These are phyloP conservation scores for Cercopithecus mona DNA, from an alignment of 2,113 vertebrate genomes.

Conservation along the genomic window DNA sequence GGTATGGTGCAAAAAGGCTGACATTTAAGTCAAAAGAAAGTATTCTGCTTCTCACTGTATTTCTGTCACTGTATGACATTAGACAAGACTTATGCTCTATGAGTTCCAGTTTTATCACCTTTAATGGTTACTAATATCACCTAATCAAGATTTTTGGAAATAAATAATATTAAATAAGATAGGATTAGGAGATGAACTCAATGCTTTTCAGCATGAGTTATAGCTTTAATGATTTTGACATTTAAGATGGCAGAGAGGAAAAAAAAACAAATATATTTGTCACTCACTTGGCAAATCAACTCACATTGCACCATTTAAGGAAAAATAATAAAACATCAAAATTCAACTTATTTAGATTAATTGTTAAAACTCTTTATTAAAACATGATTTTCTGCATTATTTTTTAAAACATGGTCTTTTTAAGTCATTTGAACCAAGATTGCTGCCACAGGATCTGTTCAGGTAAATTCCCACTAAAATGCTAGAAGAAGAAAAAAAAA, in stretches of 20 bases:
- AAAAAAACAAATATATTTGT: not conserved
- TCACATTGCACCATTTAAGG: not conserved
- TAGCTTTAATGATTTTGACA: not conserved
- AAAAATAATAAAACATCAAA: not conserved
- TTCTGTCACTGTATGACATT: not conserved
- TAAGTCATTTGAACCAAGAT: not conserved
- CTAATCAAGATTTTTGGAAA: not conserved
- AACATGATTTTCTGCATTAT: not conserved
- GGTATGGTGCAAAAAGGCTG: not conserved
- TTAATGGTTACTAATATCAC: not conserved
- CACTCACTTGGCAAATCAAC: not conserved
- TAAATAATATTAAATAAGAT: not conserved
- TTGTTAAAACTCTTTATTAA: not conserved
- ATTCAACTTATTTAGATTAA: not conserved
- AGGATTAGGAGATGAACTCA: not conserved
- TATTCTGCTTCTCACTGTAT: not conserved
- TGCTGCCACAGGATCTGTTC: not conserved
- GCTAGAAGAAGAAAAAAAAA: not conserved
- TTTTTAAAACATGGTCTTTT: not conserved
- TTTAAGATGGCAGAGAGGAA: not conserved
- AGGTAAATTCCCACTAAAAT: not conserved
- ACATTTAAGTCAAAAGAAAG: not conserved
- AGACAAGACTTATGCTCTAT: not conserved
- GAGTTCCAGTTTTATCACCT: not conserved
- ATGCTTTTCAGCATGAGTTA: not conserved